A percentile compares a stretch with the other conserved stretches of the same genome.
phyloP scores from a whole-genome alignment of 1,140 invertebrate genomes.

The Ceratitis capitata region DNA sequence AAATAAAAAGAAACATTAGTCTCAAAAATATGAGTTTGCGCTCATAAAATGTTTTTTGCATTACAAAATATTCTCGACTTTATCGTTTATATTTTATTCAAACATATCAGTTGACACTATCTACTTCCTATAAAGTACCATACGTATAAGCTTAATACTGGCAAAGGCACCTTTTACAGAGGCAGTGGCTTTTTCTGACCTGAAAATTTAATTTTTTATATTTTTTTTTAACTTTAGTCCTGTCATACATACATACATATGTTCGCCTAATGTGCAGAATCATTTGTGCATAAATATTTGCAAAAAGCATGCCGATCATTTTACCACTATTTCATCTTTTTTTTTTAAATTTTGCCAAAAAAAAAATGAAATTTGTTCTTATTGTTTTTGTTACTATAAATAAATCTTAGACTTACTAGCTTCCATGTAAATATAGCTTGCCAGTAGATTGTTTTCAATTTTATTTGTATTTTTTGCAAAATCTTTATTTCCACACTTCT shows the following conservation, averaged over 20 bases:
- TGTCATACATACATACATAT: not conserved
- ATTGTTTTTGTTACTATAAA: slow-evolving; percentile 23
- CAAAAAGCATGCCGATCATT: not conserved
- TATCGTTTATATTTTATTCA: too few relatives aligned
- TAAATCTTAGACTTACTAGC: not conserved
- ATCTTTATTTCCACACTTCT: not conserved
- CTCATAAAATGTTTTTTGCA: too few relatives aligned
- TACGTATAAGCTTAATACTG: not conserved
- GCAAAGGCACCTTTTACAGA: not conserved
- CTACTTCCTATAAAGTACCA: not conserved
- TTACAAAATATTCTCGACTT: too few relatives aligned
- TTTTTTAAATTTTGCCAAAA: not conserved
- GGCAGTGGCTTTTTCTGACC: not conserved
- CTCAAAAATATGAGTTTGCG: too few relatives aligned
- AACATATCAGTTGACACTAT: too few relatives aligned
- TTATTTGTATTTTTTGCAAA: not conserved
- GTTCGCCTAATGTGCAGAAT: not conserved
- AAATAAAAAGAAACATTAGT: too few relatives aligned
- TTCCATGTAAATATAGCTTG: not conserved
- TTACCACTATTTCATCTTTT: not conserved
- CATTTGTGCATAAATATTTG: not conserved
- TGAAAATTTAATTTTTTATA: too few relatives aligned
- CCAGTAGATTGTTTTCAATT: not conserved
- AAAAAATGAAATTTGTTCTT: not conserved
- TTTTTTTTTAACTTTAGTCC: too few relatives aligned